These are phyloP conservation scores for Netelia virgata DNA, from an alignment of 2,888 invertebrate species.

Conservation along the genomic window DNA sequence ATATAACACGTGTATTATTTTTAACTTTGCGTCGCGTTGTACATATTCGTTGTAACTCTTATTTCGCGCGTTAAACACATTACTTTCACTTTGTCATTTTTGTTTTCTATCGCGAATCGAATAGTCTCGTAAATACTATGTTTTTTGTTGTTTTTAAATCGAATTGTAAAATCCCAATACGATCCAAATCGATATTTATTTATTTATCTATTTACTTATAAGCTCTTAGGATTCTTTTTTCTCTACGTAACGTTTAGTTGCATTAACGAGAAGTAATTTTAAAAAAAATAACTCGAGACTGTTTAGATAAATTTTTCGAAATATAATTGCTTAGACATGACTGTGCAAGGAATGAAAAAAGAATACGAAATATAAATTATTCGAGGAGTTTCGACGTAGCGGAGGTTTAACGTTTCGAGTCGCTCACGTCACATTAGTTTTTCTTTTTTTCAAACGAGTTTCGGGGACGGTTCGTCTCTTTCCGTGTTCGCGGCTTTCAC, in stretches of 20 bases:
- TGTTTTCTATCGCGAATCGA: neutral
- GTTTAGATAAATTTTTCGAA: constrained; percentile 44
- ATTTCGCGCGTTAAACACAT: constrained; percentile 45
- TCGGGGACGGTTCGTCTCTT: constrained; percentile 32
- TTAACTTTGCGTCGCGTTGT: constrained; percentile 56
- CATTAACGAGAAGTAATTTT: constrained; percentile 13
- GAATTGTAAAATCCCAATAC: neutral
- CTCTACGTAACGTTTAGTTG: constrained; percentile 31
- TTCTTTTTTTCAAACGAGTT: constrained; percentile 41
- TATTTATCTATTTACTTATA: constrained; percentile 59
- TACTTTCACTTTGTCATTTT: neutral
- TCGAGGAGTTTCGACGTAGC: constrained; percentile 24
- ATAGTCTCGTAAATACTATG: neutral
- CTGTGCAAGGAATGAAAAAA: constrained; percentile 11
- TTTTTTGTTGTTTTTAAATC: too few species aligned
- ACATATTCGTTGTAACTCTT: constrained; percentile 69
- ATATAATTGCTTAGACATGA: neutral
- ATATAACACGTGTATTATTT: constrained; percentile 61
- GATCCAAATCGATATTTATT: constrained; percentile 49
- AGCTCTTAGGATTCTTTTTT: constrained; percentile 25
- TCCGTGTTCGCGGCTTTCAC: constrained; percentile 16
- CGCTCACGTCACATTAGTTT: constrained; percentile 34
- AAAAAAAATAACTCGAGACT: constrained; percentile 42
- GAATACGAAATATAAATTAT: neutral
- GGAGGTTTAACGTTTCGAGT: constrained; percentile 66